These are phyloP conservation scores for Nephrotoma appendiculata DNA, from an alignment of 2,888 invertebrate species.

Conservation along the genomic window DNA sequence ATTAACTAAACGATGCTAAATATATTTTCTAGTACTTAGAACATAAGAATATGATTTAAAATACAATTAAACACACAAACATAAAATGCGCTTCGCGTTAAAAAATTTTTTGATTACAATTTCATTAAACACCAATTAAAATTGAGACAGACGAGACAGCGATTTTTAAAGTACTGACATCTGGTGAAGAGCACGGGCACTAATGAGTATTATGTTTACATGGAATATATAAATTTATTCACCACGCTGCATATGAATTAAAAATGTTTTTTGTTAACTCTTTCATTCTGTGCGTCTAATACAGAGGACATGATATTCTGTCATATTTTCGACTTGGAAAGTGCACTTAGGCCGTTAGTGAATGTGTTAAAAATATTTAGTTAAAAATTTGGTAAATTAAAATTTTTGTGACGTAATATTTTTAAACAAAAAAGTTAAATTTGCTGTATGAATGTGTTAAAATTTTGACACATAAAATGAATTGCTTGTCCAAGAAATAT, in stretches of 20 bases:
- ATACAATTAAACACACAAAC: not conserved
- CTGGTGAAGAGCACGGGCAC: not conserved
- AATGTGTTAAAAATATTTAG: too few relatives aligned
- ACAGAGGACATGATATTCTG: too few relatives aligned
- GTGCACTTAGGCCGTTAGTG: too few relatives aligned
- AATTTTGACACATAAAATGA: too few relatives aligned
- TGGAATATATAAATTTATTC: not conserved
- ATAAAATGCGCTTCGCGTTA: not conserved
- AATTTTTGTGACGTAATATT: too few relatives aligned
- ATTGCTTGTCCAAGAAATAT: too few relatives aligned
- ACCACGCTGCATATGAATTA: not conserved
- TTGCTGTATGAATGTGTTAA: too few relatives aligned
- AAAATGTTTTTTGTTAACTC: too few relatives aligned
- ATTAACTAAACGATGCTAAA: not conserved
- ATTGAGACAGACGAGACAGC: not conserved
- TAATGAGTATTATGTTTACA: not conserved
- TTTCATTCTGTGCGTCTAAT: too few relatives aligned
- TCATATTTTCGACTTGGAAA: too few relatives aligned
- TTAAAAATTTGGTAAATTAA: too few relatives aligned
- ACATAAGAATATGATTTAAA: not conserved
- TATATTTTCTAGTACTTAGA: not conserved
- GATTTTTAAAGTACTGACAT: not conserved
- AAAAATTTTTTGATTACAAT: not conserved
- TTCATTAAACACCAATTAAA: not conserved
- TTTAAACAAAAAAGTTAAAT: too few relatives aligned